Base-by-base conservation (phyloP, 2,888 invertebrate species). In the Panopea generosa region DNA sequence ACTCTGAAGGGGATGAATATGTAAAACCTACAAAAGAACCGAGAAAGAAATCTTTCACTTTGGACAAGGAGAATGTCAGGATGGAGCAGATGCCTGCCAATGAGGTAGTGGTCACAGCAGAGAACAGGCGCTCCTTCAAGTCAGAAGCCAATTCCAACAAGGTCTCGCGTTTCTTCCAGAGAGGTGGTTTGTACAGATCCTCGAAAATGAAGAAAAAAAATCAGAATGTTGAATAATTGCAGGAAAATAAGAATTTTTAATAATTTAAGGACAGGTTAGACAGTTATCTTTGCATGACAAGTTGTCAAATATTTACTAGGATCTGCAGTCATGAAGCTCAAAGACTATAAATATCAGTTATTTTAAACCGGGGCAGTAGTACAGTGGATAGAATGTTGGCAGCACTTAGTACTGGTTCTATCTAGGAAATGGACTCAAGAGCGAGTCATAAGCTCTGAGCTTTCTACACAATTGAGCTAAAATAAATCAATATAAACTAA, bases 201-300 rank as follows among this genome's bases (percentile, higher is more conserved):
- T 81, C 81, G 20, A 81, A 75, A 59, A 71, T 77, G 74, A 81
- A 81, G 43, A 72, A 66, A 47, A 77, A 65, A 49, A 74, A 77
- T 56, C 72, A 71, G 20, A 62, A 45, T 45, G 16, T 45, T 18
- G 9, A 16, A 16, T 45, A 20, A 16, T 45, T 45, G 20, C 40
- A 40, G 40, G 16, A 40, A 16, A 7, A 40, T 40, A 40, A 40
- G 40, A 40, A 11, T 40, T 7, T 40, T 40, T 7, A 7, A 40
- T 40, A 40, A 7, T 16, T 40, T 40, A 40, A 11, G 40, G 16
- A 40, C n/a, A n/a, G n/a, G n/a, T n/a, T n/a, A n/a, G n/a, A n/a
- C n/a, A n/a, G n/a, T n/a, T n/a, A n/a, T n/a, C n/a, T n/a, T n/a
- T n/a, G n/a, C n/a, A n/a, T n/a, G n/a, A n/a, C n/a, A n/a, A n/a